phyloP scores from a whole-genome alignment of 2,797 vertebrate genomes.

The Coendou prehensilis region DNA sequence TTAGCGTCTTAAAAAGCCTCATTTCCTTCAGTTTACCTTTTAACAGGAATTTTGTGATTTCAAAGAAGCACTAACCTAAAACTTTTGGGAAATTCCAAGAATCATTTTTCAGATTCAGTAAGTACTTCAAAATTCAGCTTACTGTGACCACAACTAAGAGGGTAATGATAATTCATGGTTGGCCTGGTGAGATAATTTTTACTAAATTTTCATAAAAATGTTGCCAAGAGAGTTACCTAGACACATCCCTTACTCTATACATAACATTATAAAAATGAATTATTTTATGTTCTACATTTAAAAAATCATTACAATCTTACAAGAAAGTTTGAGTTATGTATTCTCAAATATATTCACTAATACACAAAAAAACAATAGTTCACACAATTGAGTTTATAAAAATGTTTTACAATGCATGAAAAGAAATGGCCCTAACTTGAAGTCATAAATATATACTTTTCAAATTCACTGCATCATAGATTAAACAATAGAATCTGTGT shows the following conservation, averaged over 20 bases:
- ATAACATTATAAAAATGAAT: conserved; percentile 33
- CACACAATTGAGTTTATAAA: conserved; percentile 55
- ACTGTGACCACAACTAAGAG: conserved; percentile 55
- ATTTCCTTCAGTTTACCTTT: conserved; percentile 34
- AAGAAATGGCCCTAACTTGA: conserved; percentile 39
- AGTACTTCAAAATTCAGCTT: conserved; percentile 71
- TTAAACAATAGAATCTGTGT: conserved; percentile 19
- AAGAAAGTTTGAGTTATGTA: conserved; percentile 36
- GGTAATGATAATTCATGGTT: conserved; percentile 32
- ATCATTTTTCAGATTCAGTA: conserved; percentile 56
- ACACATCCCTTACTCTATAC: background rate
- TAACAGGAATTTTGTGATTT: conserved; percentile 53
- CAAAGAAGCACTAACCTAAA: conserved; percentile 49
- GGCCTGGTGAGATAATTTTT: conserved; percentile 24
- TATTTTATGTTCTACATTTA: conserved; percentile 50
- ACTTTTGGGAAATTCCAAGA: conserved; percentile 67
- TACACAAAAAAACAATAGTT: conserved; percentile 12
- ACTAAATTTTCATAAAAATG: conserved; percentile 43
- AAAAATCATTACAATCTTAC: conserved; percentile 46
- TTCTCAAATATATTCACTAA: conserved; percentile 67
- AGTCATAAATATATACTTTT: conserved; percentile 40
- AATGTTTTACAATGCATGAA: conserved; percentile 24
- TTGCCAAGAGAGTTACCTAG: background rate
- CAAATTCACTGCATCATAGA: conserved; percentile 12
- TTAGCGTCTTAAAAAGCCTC: conserved; percentile 47